Percentiles rank a stretch among this genome's conserved stretches.
phyloP scores from a whole-genome alignment of 1,140 invertebrate genomes.

The Drosophila willistoni region DNA sequence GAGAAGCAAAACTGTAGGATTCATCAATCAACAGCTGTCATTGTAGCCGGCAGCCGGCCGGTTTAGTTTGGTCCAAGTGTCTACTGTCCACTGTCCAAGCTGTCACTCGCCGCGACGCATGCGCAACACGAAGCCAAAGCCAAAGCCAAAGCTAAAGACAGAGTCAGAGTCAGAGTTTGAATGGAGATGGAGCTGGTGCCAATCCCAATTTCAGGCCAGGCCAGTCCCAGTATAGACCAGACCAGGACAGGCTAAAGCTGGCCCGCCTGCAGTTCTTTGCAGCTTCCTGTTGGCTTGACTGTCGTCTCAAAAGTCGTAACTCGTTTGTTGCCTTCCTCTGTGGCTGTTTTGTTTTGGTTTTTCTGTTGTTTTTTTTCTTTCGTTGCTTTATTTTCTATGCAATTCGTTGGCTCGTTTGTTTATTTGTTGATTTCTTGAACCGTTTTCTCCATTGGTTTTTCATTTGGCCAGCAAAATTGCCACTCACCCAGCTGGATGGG shows the following conservation, averaged over 20 bases:
- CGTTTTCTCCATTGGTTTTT: slow-evolving; percentile 43
- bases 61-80: slow-evolving; percentile 40
- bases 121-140: slow-evolving; percentile 47
- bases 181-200: slow-evolving; percentile 14
- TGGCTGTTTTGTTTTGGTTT: neutral
- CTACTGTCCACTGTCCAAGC: slow-evolving; percentile 29
- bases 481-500: slow-evolving; percentile 55
- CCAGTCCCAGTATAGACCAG: neutral
- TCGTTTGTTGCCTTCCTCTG: slow-evolving; percentile 15
- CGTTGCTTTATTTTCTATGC: slow-evolving; percentile 26
- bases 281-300: slow-evolving; percentile 64
- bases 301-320: slow-evolving; percentile 33
- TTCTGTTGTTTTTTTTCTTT: slow-evolving; percentile 15
- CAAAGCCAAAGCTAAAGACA: slow-evolving; percentile 21
- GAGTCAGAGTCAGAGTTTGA: neutral
- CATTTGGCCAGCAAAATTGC: slow-evolving; percentile 55
- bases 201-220: slow-evolving; percentile 18
- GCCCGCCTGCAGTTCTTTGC: slow-evolving; percentile 36
- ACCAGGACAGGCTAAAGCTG: no score
- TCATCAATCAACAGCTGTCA: slow-evolving; percentile 81
- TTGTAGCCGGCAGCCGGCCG: slow-evolving; percentile 62
- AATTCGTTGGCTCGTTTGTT: slow-evolving; percentile 19
- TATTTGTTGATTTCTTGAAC: slow-evolving; percentile 20
- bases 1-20: slow-evolving; percentile 64
- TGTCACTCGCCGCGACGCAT: slow-evolving; percentile 64